These are phyloP conservation scores for Tetraneura akinire DNA, from an alignment of 1,140 invertebrate species.

Conservation along the genomic window DNA sequence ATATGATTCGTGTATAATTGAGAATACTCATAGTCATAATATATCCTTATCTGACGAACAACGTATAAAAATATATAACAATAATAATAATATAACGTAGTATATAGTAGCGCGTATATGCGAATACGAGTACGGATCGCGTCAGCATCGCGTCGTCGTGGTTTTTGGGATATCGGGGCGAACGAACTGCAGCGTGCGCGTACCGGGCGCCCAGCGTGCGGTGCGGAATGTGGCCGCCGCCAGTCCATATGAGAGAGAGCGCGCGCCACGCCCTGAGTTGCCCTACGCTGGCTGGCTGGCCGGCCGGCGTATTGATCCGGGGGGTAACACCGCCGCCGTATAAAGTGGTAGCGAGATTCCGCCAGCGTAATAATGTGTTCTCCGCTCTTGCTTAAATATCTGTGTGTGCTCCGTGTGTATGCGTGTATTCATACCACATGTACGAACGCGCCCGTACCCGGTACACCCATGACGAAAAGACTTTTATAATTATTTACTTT, in stretches of 20 bases:
- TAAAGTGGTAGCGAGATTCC: neutral
- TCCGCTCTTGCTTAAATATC: conserved; percentile 29
- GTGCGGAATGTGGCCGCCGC: conserved; percentile 1
- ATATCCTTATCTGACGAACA: no score
- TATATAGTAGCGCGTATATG: no score
- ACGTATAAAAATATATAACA: neutral
- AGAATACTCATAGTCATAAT: neutral
- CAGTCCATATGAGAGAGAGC: conserved; percentile 48
- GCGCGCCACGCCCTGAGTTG: conserved; percentile 44
- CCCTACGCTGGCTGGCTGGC: conserved; percentile 34
- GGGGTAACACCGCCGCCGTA: neutral
- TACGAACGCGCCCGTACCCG: no score
- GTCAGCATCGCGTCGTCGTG: neutral
- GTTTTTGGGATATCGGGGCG: no score
- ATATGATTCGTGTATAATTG: conserved; percentile 26
- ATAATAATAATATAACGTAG: neutral
- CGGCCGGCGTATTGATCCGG: conserved; percentile 49
- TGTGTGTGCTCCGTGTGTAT: no score
- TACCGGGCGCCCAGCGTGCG: neutral
- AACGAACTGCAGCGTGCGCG: neutral
- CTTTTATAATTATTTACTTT: no score
- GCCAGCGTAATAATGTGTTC: neutral
- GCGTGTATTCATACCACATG: no score
- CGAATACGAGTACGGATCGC: neutral
- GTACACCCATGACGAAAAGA: no score